Conservation (phyloP, 2,888 invertebrate species). For the Trichogramma dendrolimi region DNA sequence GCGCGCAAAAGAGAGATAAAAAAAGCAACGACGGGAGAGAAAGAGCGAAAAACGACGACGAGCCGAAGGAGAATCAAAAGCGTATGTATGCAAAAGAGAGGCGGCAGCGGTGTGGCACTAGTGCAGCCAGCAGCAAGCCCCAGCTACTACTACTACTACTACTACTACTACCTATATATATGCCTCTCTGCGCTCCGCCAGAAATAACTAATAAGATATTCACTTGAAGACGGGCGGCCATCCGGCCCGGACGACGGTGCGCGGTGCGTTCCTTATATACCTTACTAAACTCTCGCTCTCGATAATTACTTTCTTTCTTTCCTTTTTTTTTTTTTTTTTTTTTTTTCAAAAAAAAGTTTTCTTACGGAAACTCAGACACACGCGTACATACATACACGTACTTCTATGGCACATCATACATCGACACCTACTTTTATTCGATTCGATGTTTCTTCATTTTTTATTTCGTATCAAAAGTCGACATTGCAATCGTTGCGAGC, state of each 20-base stretch:
- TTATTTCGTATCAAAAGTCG: too few relatives aligned
- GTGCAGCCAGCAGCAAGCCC: too few relatives aligned
- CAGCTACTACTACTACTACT: too few relatives aligned
- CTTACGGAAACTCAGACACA: background rate
- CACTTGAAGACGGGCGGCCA: constrained; percentile 52
- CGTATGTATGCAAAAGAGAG: constrained; percentile 3
- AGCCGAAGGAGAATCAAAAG: background rate
- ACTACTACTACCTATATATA: too few relatives aligned
- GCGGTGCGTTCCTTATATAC: constrained; percentile 45
- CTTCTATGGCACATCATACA: too few relatives aligned
- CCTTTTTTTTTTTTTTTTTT: background rate
- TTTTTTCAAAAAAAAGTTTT: background rate
- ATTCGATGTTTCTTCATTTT: too few relatives aligned
- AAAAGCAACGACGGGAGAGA: background rate
- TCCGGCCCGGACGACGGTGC: constrained; percentile 51
- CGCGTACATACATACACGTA: too few relatives aligned
- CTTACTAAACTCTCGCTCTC: constrained; percentile 22
- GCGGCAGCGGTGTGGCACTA: background rate
- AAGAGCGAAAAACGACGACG: background rate
- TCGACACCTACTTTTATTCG: too few relatives aligned
- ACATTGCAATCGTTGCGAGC: too few relatives aligned
- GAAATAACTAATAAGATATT: constrained; percentile 53
- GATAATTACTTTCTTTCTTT: constrained; percentile 8
- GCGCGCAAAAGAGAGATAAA: too few relatives aligned
- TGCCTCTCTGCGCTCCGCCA: constrained; percentile 35